phyloP scores from a whole-genome alignment of 2,113 vertebrate genomes.

The Notiomystis cincta region DNA sequence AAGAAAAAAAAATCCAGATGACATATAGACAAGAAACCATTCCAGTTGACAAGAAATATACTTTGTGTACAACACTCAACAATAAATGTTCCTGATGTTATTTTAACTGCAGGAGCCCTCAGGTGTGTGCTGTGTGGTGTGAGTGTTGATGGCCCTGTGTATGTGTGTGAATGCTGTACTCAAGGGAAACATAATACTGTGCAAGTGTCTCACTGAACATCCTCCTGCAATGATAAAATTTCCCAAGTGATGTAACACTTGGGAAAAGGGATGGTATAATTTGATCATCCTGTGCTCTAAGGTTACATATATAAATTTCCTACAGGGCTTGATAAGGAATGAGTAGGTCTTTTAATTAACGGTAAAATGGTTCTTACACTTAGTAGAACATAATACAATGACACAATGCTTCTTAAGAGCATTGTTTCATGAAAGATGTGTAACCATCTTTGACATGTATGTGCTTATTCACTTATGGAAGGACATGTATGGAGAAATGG shows the following conservation, averaged over 20 bases:
- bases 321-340: neutral
- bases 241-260: neutral
- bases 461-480: neutral
- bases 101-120: neutral
- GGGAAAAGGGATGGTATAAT: neutral
- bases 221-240: neutral
- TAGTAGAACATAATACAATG: neutral
- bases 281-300: neutral
- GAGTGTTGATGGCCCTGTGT: neutral
- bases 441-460: neutral
- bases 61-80: neutral
- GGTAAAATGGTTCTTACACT: neutral
- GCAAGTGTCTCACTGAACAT: neutral
- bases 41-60: neutral
- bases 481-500: neutral
- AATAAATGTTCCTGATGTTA: neutral
- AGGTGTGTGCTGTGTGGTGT: neutral
- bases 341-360: neutral
- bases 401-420: neutral
- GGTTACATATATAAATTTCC: neutral
- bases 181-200: neutral
- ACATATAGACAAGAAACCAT: neutral
- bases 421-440: neutral
- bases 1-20: neutral
- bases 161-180: neutral